Evolutionary conservation across 2,797 vertebrate species (phyloP), one percentile per base, ranked within the genome.

Genomic region (Characodon lateralis): DNA sequence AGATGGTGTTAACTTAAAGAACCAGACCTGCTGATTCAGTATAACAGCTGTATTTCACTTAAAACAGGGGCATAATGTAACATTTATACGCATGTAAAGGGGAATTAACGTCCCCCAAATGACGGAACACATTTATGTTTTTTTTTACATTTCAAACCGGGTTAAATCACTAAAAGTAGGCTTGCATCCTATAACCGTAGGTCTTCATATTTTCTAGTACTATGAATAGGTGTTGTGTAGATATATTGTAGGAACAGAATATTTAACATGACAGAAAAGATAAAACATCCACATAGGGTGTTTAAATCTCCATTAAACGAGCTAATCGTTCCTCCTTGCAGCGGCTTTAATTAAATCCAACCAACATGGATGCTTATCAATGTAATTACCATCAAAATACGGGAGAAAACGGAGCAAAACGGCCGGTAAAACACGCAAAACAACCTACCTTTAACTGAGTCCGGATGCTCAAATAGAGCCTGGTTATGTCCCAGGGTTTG

Each of bases 361-460:
- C 83, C 89, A 90, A 93, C 88, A 93, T 93, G 92, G 92, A 92
- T 80, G 92, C 92, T 92, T 93, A 93, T 92, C 88, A 89, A 87
- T 78, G 77, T 86, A 92, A 92, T 92, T 89, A 90, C 69, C 76
- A 78, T 82, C 76, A 74, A 26, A 80, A 81, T 39, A 31, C 61
- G 7, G 9, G 8, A 43, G 28, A 6, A 26, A 81, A 79, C 50
- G 74, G 69, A 85, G 35, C 72, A 73, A 83, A 61, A 85, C 74
- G 82, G 81, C 12, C 50, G 1, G 51, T 16, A 66, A 81, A 75
- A 82, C 53, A 28, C 16, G 3, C 39, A 20, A 41, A 4, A 66
- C 0, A 66, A 89, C 92, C 0, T 35, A 93, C 91, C 92, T 87
- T 72, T 12, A 39, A 2, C n/a, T 28, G 50, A 53, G 73, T 59